Conservation (phyloP, 2,113 vertebrate genomes). For the Atherinomorus stipes region DNA sequence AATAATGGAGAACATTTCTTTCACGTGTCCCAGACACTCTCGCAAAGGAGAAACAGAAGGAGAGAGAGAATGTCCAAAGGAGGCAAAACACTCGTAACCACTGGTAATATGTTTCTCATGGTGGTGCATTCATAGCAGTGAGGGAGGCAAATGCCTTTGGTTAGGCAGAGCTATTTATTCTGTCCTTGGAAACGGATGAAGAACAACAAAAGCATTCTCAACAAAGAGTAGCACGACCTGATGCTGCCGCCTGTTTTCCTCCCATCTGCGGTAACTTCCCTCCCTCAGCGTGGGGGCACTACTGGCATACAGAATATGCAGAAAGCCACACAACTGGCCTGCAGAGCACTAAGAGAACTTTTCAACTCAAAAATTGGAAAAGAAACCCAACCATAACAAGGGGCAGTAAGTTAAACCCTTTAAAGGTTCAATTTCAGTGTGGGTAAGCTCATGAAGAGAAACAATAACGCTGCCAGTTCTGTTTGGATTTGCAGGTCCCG, state of each 20-base stretch:
- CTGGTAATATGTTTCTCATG: constrained; percentile 77
- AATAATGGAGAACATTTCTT: constrained; percentile 32
- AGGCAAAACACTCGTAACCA: constrained; percentile 60
- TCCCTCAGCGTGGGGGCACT: constrained; percentile 37
- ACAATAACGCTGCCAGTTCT: constrained; percentile 43
- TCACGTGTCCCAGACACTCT: constrained; percentile 46
- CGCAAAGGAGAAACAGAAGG: constrained; percentile 35
- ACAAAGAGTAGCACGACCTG: constrained; percentile 59
- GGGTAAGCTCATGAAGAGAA: constrained; percentile 57
- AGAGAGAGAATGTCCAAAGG: constrained; percentile 42
- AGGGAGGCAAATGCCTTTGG: constrained; percentile 76
- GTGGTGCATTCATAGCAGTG: constrained; percentile 58
- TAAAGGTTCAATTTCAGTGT: constrained; percentile 59
- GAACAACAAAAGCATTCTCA: constrained; percentile 73
- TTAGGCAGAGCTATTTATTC: constrained; percentile 75
- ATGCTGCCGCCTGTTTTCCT: constrained; percentile 56
- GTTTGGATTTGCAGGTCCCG: constrained; percentile 55
- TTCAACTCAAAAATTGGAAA: constrained; percentile 53
- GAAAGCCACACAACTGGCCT: constrained; percentile 55
- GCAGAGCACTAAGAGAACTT: constrained; percentile 49
- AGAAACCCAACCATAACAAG: constrained; percentile 56
- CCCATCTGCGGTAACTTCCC: constrained; percentile 52
- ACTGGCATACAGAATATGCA: constrained; percentile 23
- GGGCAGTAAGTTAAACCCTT: constrained; percentile 47
- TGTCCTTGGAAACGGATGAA: constrained; percentile 64